Percentiles rank a stretch among this genome's conserved stretches.
These are phyloP conservation scores for Sialia sialis DNA, from an alignment of 2,113 vertebrate species.

Conservation along the genomic window DNA sequence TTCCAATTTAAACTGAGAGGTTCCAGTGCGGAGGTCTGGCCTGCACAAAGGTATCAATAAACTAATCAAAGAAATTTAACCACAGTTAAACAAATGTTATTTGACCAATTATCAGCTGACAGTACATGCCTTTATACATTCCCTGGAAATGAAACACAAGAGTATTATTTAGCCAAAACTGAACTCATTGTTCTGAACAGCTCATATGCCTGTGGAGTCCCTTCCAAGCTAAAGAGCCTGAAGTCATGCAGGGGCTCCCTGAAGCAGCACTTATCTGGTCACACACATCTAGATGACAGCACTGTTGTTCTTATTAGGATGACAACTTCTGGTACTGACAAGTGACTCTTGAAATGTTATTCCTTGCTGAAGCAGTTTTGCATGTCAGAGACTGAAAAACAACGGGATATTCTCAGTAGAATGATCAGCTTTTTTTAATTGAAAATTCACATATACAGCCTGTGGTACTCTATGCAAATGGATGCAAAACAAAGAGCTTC, in stretches of 20 bases:
- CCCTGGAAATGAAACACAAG: constrained; percentile 9
- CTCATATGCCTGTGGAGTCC: not conserved
- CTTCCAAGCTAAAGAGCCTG: not conserved
- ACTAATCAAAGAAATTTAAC: not conserved
- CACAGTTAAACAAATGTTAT: not conserved
- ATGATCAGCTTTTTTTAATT: constrained; percentile 30
- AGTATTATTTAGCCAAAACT: not conserved
- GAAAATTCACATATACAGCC: constrained; percentile 3
- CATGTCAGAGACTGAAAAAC: not conserved
- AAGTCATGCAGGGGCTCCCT: not conserved
- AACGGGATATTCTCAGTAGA: not conserved
- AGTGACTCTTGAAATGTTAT: not conserved
- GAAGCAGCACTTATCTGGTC: constrained; percentile 3
- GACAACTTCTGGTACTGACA: constrained; percentile 28
- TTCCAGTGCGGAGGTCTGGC: not conserved
- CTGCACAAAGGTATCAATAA: not conserved
- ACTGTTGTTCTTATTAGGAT: not conserved
- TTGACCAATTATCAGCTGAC: not conserved
- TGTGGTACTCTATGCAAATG: not conserved
- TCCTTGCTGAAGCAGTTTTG: not conserved
- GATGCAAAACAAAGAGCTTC: not conserved
- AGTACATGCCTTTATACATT: not conserved
- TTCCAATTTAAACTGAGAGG: not conserved
- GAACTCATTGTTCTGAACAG: not conserved
- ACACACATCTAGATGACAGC: constrained; percentile 19